These are phyloP conservation scores for Daphoenositta chrysoptera DNA, from an alignment of 2,113 vertebrate genomes.

Conservation along the genomic window DNA sequence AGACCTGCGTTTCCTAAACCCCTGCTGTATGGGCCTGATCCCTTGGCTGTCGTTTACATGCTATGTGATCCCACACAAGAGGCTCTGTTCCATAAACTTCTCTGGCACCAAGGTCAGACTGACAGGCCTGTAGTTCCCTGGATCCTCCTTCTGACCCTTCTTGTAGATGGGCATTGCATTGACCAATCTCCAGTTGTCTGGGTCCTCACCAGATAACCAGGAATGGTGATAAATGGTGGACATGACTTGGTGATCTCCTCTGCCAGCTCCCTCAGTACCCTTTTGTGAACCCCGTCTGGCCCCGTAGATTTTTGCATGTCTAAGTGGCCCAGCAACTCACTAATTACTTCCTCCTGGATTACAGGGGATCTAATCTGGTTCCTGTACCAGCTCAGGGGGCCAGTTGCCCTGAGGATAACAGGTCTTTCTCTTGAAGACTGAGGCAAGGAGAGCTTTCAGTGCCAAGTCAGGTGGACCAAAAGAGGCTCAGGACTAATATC, in stretches of 20 bases:
- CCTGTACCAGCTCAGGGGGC: not conserved
- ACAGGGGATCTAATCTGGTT: not conserved
- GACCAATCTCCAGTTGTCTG: not conserved
- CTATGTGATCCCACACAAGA: rapidly evolving
- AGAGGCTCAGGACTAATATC: not conserved
- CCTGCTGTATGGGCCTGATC: not conserved
- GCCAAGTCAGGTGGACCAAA: not conserved
- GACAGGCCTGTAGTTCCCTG: not conserved
- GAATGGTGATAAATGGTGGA: not conserved
- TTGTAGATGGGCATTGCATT: not conserved
- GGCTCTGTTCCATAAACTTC: not conserved
- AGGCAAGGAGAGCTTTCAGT: not conserved
- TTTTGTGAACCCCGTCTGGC: no score
- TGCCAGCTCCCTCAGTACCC: not conserved
- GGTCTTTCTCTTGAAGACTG: not conserved
- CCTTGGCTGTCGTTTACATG: rapidly evolving
- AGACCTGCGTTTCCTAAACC: not conserved
- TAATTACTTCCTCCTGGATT: not conserved
- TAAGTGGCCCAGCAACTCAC: not conserved
- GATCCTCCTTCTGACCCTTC: not conserved
- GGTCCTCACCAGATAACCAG: not conserved
- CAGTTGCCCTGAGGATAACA: not conserved
- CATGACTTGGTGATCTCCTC: not conserved
- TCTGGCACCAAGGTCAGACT: not conserved
- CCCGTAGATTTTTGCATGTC: not conserved